phyloP scores from a whole-genome alignment of 1,140 invertebrate species.

The Atta cephalotes region DNA sequence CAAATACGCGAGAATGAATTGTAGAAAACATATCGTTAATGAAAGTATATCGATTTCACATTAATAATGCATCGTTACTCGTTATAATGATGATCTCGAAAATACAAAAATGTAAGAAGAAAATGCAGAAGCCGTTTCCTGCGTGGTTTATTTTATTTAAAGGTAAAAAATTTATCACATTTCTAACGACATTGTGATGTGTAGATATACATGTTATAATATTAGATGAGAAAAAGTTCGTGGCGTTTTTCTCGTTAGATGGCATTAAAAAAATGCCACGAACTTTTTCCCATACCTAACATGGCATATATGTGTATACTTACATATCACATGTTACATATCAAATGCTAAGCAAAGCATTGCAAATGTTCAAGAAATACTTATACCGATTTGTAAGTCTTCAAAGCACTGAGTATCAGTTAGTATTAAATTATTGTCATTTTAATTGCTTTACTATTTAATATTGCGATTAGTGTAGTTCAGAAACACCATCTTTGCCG shows the following conservation, averaged over 20 bases:
- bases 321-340: too few relatives aligned
- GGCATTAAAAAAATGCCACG: too few relatives aligned
- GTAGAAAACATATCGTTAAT: slow-evolving; percentile 18
- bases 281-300: too few relatives aligned
- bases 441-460: slow-evolving; percentile 9
- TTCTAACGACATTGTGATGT: neutral
- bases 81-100: neutral
- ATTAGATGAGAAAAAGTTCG: too few relatives aligned
- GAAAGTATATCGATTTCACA: neutral
- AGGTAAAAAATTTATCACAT: too few relatives aligned
- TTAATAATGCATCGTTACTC: neutral
- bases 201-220: too few relatives aligned
- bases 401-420: neutral
- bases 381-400: too few relatives aligned
- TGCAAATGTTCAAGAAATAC: neutral
- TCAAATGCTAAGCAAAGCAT: neutral
- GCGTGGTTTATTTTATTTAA: neutral
- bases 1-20: slow-evolving; percentile 8
- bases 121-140: neutral
- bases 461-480: neutral
- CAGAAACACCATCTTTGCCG: neutral
- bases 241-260: too few relatives aligned
- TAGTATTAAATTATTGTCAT: neutral
- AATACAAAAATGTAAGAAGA: neutral
- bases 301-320: neutral